These are phyloP conservation scores for Cotesia glomerata DNA, from an alignment of 1,140 invertebrate genomes.

Conservation along the genomic window DNA sequence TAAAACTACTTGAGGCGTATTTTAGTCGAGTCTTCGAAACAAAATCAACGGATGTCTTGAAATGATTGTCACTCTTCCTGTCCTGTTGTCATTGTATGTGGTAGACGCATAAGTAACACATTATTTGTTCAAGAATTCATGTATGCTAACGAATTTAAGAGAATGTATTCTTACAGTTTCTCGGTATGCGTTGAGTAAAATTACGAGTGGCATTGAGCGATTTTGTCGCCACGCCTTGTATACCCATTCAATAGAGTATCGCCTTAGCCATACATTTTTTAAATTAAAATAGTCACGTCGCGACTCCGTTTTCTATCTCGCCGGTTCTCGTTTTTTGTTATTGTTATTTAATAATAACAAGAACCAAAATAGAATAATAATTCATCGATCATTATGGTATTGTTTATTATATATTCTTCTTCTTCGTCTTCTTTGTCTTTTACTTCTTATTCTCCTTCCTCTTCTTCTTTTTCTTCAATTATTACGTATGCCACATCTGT, in stretches of 20 bases:
- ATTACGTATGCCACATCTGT: too few species aligned
- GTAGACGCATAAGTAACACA: neutral
- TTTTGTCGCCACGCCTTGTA: conserved; percentile 9
- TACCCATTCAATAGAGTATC: conserved; percentile 3
- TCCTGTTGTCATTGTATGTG: neutral
- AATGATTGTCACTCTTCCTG: too few species aligned
- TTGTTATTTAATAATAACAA: neutral
- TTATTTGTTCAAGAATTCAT: too few species aligned
- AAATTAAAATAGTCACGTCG: conserved; percentile 8
- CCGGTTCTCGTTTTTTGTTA: neutral
- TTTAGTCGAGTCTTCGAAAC: too few species aligned
- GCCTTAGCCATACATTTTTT: neutral
- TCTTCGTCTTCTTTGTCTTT: too few species aligned
- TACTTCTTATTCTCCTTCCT: too few species aligned
- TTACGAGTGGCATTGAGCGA: neutral
- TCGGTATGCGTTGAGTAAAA: neutral
- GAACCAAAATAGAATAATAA: neutral
- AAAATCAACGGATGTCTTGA: too few species aligned
- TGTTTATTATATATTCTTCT: neutral
- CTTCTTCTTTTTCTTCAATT: too few species aligned
- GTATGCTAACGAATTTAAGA: conserved; percentile 13
- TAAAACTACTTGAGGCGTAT: too few species aligned
- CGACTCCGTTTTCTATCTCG: neutral
- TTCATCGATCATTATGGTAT: neutral
- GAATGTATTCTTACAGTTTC: conserved; percentile 11